Evolutionary conservation across 1,140 invertebrate genomes (phyloP).

Genomic region (Eueides isabella): DNA sequence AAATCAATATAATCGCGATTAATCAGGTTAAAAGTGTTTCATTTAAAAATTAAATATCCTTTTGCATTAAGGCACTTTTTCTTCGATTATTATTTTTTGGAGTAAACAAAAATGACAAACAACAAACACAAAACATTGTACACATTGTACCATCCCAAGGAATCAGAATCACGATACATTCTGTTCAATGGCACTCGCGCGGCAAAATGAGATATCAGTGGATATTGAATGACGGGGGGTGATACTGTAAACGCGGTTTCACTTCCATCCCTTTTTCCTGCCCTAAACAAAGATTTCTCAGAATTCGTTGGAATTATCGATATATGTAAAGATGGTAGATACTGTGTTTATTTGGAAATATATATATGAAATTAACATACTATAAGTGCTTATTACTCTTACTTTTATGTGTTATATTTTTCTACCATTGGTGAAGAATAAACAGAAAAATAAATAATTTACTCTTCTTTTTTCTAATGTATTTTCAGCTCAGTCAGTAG

Average conservation of each 20-base stretch:
- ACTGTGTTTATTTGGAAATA: background rate
- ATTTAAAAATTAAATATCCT: no score
- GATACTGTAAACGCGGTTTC: conserved; percentile 57
- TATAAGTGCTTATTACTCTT: no score
- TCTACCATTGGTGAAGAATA: no score
- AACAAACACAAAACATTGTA: background rate
- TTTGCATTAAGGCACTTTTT: no score
- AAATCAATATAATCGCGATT: no score
- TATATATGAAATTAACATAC: background rate
- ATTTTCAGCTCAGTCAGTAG: no score
- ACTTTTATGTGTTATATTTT: no score
- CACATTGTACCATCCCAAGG: conserved; percentile 23
- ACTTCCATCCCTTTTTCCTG: conserved; percentile 51
- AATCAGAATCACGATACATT: conserved; percentile 51
- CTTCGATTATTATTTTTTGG: no score
- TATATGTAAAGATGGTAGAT: background rate
- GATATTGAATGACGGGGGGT: conserved; percentile 72
- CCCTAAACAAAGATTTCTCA: conserved; percentile 44
- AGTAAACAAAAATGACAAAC: no score
- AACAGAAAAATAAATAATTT: no score
- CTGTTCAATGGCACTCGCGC: conserved; percentile 63
- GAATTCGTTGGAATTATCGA: conserved; percentile 26
- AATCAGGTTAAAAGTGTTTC: no score
- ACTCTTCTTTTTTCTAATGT: no score
- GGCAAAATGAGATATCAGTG: conserved; percentile 77